A percentile compares a stretch with the other conserved stretches of the same genome.
phyloP scores from a whole-genome alignment of 2,113 vertebrate species.

The Cariama cristata region DNA sequence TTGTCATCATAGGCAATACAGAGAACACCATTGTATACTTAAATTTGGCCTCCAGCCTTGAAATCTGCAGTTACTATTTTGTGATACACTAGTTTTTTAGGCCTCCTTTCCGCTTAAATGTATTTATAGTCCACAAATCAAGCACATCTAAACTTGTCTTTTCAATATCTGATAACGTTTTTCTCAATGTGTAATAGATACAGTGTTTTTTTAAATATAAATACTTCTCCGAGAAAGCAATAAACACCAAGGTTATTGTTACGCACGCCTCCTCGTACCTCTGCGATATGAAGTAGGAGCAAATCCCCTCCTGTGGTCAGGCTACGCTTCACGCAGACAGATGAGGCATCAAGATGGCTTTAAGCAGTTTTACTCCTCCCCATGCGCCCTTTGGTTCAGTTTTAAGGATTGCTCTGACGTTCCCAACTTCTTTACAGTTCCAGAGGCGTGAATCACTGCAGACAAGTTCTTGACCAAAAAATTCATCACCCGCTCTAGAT shows the following conservation, averaged over 20 bases:
- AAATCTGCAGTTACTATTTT: neutral
- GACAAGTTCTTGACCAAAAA: conserved; percentile 18
- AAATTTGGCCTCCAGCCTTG: neutral
- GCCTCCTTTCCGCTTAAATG: neutral
- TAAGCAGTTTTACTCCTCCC: neutral
- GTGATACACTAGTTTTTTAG: neutral
- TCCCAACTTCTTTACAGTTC: neutral
- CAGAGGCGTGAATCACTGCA: neutral
- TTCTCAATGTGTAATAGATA: neutral
- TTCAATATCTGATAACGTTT: neutral
- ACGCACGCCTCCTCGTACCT: rapidly evolving
- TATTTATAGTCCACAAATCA: neutral
- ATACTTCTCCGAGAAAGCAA: neutral
- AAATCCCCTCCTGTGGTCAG: neutral
- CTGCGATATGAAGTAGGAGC: neutral
- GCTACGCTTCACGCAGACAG: neutral
- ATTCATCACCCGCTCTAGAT: neutral
- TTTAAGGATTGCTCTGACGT: neutral
- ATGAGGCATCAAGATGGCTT: neutral
- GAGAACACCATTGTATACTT: neutral
- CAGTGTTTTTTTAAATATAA: neutral
- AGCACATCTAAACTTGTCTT: neutral
- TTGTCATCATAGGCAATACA: neutral
- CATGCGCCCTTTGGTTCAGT: neutral
- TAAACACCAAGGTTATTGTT: neutral